phyloP scores from a whole-genome alignment of 2,888 invertebrate species.

The Liposcelis brunnea region DNA sequence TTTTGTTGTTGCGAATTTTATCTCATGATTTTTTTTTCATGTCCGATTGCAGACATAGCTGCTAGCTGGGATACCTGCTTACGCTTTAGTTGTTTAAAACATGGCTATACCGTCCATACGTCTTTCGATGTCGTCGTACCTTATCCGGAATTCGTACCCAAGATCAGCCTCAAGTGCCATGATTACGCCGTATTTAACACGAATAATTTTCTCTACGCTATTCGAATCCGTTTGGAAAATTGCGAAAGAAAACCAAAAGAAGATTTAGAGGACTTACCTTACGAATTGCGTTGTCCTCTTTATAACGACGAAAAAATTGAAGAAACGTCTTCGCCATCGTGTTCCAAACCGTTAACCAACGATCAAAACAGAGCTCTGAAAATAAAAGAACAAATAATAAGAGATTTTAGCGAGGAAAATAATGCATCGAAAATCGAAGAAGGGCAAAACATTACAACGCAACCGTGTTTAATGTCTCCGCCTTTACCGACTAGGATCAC shows the following conservation, averaged over 20 bases:
- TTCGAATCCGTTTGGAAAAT: slow-evolving; percentile 39
- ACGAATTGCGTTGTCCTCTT: too few species aligned
- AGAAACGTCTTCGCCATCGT: too few species aligned
- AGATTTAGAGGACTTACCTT: too few species aligned
- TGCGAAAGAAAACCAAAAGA: slow-evolving; percentile 15
- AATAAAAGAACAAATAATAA: slow-evolving; percentile 3
- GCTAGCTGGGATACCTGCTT: slow-evolving; percentile 39
- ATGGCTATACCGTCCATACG: slow-evolving; percentile 82
- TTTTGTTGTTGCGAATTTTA: neutral
- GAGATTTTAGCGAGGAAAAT: slow-evolving; percentile 1
- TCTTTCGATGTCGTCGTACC: slow-evolving; percentile 81
- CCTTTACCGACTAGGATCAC: slow-evolving; percentile 2
- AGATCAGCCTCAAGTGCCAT: slow-evolving; percentile 29
- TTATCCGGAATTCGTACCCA: slow-evolving; percentile 48
- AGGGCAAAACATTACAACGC: too few species aligned
- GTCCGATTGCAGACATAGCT: slow-evolving; percentile 28
- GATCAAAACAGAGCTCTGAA: neutral
- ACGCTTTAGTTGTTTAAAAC: slow-evolving; percentile 60
- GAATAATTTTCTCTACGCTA: slow-evolving; percentile 66
- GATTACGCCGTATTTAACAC: slow-evolving; percentile 62
- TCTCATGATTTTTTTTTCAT: slow-evolving; percentile 17
- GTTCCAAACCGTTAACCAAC: neutral
- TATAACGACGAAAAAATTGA: too few species aligned
- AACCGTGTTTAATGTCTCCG: neutral
- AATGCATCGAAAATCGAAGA: neutral